phyloP scores from a whole-genome alignment of 2,797 vertebrate species.

The Rousettus madagascariensis region DNA sequence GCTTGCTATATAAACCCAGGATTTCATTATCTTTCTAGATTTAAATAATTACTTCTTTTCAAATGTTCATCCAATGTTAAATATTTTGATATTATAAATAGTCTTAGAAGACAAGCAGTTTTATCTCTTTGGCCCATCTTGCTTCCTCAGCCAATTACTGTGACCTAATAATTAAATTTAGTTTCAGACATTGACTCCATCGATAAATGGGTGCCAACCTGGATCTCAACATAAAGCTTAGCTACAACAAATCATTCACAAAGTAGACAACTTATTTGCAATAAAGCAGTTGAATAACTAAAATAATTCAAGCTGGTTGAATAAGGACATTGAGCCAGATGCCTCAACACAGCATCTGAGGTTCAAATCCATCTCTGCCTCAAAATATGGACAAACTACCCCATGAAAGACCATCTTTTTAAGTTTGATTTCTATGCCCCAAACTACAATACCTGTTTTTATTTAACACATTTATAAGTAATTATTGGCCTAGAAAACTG shows the following conservation, averaged over 20 bases:
- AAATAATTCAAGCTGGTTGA: not conserved
- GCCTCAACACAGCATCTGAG: not conserved
- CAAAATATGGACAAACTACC: not conserved
- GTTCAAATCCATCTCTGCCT: not conserved
- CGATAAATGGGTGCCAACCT: not conserved
- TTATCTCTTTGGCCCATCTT: not conserved
- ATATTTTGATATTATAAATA: not conserved
- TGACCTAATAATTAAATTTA: not conserved
- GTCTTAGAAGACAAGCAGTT: not conserved
- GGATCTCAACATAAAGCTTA: not conserved
- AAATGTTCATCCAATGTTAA: not conserved
- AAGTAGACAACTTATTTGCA: not conserved
- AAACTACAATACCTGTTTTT: not conserved
- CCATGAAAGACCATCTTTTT: not conserved
- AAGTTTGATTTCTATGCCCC: not conserved
- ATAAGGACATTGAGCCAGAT: not conserved
- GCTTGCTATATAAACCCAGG: not conserved
- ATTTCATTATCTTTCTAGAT: not conserved
- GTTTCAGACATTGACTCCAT: not conserved
- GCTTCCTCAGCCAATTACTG: not conserved
- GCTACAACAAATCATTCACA: not conserved
- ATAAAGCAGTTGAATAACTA: not conserved
- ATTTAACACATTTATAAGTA: not conserved
- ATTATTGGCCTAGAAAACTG: not conserved
- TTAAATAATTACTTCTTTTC: conserved; percentile 6